These are phyloP conservation scores for Streptopelia turtur DNA, from an alignment of 2,797 vertebrate species.

Conservation along the genomic window DNA sequence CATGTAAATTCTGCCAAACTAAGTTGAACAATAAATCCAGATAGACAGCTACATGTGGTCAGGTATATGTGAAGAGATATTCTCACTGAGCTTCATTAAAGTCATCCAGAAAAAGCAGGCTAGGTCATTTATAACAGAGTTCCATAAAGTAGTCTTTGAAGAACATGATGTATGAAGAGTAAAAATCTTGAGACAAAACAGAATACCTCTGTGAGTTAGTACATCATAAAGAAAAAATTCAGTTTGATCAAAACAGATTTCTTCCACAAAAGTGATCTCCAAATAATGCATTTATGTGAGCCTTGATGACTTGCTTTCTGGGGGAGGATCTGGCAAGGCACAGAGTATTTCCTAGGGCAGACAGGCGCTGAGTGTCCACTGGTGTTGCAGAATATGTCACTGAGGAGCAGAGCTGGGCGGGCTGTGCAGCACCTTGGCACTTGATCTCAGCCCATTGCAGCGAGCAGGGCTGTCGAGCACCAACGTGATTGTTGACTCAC, in stretches of 20 bases:
- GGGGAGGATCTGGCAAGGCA: neutral
- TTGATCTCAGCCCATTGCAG: neutral
- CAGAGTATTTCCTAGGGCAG: neutral
- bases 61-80: neutral
- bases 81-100: constrained; percentile 18
- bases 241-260: neutral
- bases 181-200: neutral
- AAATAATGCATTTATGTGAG: neutral
- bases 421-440: neutral
- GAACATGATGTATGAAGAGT: neutral
- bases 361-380: rapidly evolving
- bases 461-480: neutral
- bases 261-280: neutral
- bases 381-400: rapidly evolving
- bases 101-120: neutral
- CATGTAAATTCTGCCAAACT: neutral
- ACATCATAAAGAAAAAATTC: neutral
- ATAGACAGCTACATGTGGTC: neutral
- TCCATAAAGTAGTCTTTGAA: constrained; percentile 8
- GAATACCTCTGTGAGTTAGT: neutral
- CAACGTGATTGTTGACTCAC: neutral
- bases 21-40: neutral
- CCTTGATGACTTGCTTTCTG: neutral
- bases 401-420: neutral
- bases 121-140: neutral